Base-by-base conservation (phyloP, 2,113 vertebrate genomes). In the Nematolebias whitei region DNA sequence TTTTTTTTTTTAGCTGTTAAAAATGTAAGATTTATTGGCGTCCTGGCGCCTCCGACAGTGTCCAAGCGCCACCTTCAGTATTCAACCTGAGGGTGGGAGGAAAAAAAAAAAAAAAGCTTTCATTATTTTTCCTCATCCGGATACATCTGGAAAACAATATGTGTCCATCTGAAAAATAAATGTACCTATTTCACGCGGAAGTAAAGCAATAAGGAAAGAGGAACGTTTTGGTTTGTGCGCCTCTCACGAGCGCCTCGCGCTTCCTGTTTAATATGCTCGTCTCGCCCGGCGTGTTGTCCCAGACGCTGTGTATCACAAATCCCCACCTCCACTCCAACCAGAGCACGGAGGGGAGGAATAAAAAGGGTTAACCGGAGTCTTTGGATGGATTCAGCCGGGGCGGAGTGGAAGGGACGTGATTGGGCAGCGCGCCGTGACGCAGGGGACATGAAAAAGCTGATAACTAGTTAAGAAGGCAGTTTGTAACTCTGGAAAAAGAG, bases 381-480 rank as follows among this genome's bases (percentile, higher is more conserved):
- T 29, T 56, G 73, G 74, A 86, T 79, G 68, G 85, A 90, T 90
- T 87, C 88, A 83, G 81, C 45, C 85, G n/a, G 91, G 90, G 90
- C 79, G 93, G 93, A 90, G 92, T 77, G 62, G 89, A 76, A 65
- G 56, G 80, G 90, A 90, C 75, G 74, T 87, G 90, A 97, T 98
- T 97, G 96, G 96, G 81, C 59, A 79, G 43, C 45, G 8, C 35
- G 1, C 26, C 72, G 92, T 98, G 96, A 98, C 91, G 95, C 95
- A 94, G 93, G 78, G 90, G 84, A 86, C 90, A 93, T 92, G 93
- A 94, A 91, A 91, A 94, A 92, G 80, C 91, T 90, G 94, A 96
- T 94, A 95, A 96, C 93, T 93, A 95, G 95, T 96, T 94, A 93
- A 94, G 93, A 93, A 94, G 91, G 90, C 92, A 92, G 92, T 92